Evolutionary conservation across 2,113 vertebrate species (phyloP), one percentile per base, ranked within the genome.

Genomic region (Macaca mulatta): DNA sequence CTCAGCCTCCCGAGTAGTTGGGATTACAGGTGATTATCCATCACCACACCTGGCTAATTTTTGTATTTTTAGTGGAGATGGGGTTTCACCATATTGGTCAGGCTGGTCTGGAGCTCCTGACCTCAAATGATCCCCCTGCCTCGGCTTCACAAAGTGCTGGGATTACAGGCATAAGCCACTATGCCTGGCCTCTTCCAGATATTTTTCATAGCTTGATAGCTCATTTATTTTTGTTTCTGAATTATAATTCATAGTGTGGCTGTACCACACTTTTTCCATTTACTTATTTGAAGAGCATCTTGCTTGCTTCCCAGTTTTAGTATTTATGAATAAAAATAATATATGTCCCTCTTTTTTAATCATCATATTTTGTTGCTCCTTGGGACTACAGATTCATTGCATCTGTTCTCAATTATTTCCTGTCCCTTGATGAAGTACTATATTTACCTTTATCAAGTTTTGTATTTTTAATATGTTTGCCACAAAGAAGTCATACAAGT

Each of bases 371-470:
- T 77, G 35, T 43, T 77, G 67, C 25, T 81, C 25, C 38, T 40
- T 1, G 0, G 64, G 1, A 18, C 27, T 35, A 18, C 59, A 35
- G 17, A 14, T 5, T 40, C 32, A 10, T 13, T 50, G 23, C 2
- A 8, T 57, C 2, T 67, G 67, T 77, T 69, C 64, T 74, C 2
- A 5, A n/a, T 85, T 59, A 72, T 30, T 52, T 45, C 27, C 43
- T 52, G 32, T 89, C 22, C 32, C 20, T 64, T 85, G 40, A 90
- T 48, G 13, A 82, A 83, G 22, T 82, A 9, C 11, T 25, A 57
- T 1, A 30, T 50, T 50, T 52, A 16, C 17, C 0, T 30, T 43
- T 23, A 35, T 74, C 27, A 50, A 70, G 14, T 45, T 67, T 55
- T 74, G 12, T 86, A 67, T 50, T 38, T 12, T 18, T 55, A 30